These are phyloP conservation scores for Oikopleura dioica DNA, from an alignment of 23 tunicate genomes.

Conservation along the genomic window DNA sequence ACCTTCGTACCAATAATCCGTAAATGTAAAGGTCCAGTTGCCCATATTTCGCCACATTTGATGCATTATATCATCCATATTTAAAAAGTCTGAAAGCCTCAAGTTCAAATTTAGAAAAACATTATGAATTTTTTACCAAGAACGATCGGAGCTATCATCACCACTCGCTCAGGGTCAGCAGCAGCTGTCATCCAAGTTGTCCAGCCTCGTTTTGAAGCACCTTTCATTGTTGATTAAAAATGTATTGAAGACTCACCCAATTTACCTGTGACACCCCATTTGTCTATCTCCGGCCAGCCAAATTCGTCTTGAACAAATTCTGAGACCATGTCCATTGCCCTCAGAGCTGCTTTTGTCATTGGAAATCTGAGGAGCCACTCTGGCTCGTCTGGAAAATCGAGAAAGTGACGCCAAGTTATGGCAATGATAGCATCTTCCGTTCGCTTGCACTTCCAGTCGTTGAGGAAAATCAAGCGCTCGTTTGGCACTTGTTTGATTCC, in stretches of 20 bases:
- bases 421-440: conserved; percentile 90
- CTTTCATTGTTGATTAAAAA: too few relatives aligned
- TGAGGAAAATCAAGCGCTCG: conserved; percentile 38
- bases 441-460: conserved; percentile 42
- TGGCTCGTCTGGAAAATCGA: conserved; percentile 56
- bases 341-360: conserved; percentile 70
- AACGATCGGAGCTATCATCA: conserved; percentile 65
- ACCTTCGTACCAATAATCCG: neutral
- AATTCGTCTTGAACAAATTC: neutral
- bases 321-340: conserved; percentile 56
- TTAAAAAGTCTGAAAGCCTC: conserved; percentile 56
- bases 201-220: conserved; percentile 58
- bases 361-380: conserved; percentile 88
- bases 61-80: conserved; percentile 19
- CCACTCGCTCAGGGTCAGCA: conserved; percentile 47
- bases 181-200: conserved; percentile 88
- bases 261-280: conserved; percentile 9
- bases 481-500: conserved; percentile 78
- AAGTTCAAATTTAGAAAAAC: too few relatives aligned
- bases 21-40: conserved; percentile 6
- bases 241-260: too few relatives aligned
- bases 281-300: neutral
- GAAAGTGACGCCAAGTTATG: conserved; percentile 82
- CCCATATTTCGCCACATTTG: neutral
- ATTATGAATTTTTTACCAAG: too few relatives aligned